These are phyloP conservation scores for Nomada lathburiana DNA, from an alignment of 2,888 invertebrate species.

Conservation along the genomic window DNA sequence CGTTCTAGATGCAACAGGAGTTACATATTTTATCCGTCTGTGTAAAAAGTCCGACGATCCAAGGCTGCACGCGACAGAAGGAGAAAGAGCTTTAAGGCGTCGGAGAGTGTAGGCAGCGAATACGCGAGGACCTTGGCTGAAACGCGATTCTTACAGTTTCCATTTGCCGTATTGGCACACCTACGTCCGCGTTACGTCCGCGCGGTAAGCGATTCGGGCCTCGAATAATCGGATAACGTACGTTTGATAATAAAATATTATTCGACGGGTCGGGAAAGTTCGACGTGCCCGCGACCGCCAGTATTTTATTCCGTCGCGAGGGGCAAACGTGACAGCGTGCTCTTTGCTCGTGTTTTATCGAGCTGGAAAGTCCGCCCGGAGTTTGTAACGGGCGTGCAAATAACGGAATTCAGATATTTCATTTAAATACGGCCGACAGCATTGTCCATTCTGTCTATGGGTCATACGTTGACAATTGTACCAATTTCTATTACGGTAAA, in stretches of 20 bases:
- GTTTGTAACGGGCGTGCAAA: conserved; percentile 28
- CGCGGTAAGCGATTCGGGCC: conserved; percentile 49
- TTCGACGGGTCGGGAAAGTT: conserved; percentile 39
- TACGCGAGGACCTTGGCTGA: conserved; percentile 55
- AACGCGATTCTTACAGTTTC: conserved; percentile 57
- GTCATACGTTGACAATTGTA: conserved; percentile 18
- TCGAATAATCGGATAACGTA: conserved; percentile 66
- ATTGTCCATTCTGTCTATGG: conserved; percentile 23
- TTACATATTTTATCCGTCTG: conserved; percentile 66
- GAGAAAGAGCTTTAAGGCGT: conserved; percentile 13
- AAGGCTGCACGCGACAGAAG: conserved; percentile 56
- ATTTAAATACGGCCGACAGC: conserved; percentile 45
- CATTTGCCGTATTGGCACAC: conserved; percentile 60
- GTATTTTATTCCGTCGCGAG: conserved; percentile 40
- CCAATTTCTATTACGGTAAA: conserved; percentile 42
- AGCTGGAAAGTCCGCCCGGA: conserved; percentile 36
- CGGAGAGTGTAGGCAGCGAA: conserved; percentile 62
- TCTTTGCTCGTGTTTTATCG: conserved; percentile 42
- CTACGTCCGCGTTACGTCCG: conserved; percentile 60
- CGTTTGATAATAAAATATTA: conserved; percentile 63
- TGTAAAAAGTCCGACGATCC: conserved; percentile 61
- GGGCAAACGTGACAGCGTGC: conserved; percentile 18
- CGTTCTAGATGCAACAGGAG: conserved; percentile 66
- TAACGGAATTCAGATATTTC: conserved; percentile 48
- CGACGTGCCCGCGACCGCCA: conserved; percentile 13